Base-by-base conservation (phyloP, 1,140 invertebrate genomes). In the Zaprionus tsacasi region DNA sequence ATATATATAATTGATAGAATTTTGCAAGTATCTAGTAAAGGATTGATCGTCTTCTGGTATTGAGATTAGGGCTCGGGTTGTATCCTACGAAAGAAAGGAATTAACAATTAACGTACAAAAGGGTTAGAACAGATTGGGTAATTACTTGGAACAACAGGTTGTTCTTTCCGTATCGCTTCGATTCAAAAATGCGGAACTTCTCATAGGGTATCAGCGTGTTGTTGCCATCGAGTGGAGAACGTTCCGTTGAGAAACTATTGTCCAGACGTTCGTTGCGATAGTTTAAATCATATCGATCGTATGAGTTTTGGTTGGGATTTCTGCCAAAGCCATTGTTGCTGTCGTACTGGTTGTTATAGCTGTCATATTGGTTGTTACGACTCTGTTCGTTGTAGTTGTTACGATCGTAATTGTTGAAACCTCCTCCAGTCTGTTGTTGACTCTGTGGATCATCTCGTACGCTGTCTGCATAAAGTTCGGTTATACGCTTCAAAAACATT, bases 181-280 rank as follows among this genome's bases (percentile, higher is more conserved):
- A 96, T 81, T 96, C 95, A 82, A 96, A 96, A 25, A 97, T 91
- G 56, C 94, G 93, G 81, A 97, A 97, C 12, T 93, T 92, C 67
- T 95, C 94, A 74, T 80, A 91, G 8, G 72, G 75, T 94, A 94
- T 33, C 70, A 91, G 72, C 73, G 77, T 67, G 90, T 91, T 74
- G 71, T 68, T 75, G 59, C 75, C 86, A 40, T 83, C 78, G 2
- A 74, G 57, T 8, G 52, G 58, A 55, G 69, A 81, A 7, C 70
- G 69, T 0, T 92, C 88, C 6, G 83, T 79, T 0, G 77, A 76
- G 35, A 93, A 92, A 35, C 92, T 89, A 55, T 77, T 91, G 54
- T 92, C 91, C 12, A 92, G 54, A 6, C 81, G 76, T 35, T 86
- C 86, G 68, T 70, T 82, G 8, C 87, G 85, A 59, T 76, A 87